Evolutionary conservation across 35 echinoderm and acorn worm species (phyloP), one percentile per base, ranked within the genome.

Genomic region (Stichopus chloronotus): DNA sequence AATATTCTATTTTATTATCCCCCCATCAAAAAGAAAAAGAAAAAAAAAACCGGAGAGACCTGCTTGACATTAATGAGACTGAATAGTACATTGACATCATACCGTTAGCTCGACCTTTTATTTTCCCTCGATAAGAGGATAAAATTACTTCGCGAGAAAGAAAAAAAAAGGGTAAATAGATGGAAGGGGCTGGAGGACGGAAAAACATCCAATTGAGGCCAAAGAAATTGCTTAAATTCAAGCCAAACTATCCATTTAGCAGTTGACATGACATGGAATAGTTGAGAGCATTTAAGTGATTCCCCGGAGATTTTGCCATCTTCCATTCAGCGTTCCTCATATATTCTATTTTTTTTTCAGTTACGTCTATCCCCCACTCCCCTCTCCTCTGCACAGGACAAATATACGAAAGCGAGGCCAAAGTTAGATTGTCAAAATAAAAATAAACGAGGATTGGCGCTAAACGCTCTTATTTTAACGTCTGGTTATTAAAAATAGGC

Each of bases 401-500:
- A 19, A n/a, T 20, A 74, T 16, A n/a, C 69, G 69, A 74, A 20
- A 74, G 61, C 19, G 69, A 14, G 69, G 17, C 69, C 69, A 74
- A 74, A 7, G 19, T 74, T 74, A 19, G 69, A 74, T 1, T 19
- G 7, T 19, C 69, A 74, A 74, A 74, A 74, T 19, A 74, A 19
- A 74, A 74, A 74, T 21, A 74, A 74, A 20, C 30, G 30, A 43
- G 30, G 30, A 43, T 43, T 43, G 30, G 30, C 30, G 30, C 30
- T 43, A 43, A 43, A 43, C 30, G 30, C 30, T 43, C 30, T 43
- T 43, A 74, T 74, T 74, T 21, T 74, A 19, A 16, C 14, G 69
- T 74, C 69, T 74, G 69, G 22, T 16, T 74, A 74, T 20, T 74
- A 74, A n/a, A 74, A 19, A 74, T 74, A 74, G 69, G 69, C 69